phyloP scores from a whole-genome alignment of 2,888 invertebrate genomes.

The Lasioglossum figueresi region DNA sequence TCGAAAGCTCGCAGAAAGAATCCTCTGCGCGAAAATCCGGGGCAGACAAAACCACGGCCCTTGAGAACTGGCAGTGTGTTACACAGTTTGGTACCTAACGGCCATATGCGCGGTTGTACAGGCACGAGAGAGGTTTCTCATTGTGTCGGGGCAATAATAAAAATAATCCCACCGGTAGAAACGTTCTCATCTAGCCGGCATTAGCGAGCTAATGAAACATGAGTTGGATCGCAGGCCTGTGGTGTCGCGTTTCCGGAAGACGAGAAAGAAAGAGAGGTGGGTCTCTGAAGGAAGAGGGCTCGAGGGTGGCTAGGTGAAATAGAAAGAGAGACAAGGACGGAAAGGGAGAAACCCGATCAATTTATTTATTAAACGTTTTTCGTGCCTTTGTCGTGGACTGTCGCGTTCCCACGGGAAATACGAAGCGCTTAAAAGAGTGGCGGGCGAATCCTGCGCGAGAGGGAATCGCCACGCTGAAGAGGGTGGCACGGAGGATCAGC shows the following conservation, averaged over 20 bases:
- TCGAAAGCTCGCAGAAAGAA: conserved; percentile 44
- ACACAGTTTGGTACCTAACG: conserved; percentile 19
- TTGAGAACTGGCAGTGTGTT: conserved; percentile 41
- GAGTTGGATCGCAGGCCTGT: conserved; percentile 69
- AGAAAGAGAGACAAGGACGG: conserved; percentile 8
- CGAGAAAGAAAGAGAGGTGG: neutral
- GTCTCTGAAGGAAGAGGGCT: neutral
- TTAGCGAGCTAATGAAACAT: conserved; percentile 72
- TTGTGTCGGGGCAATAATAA: conserved; percentile 57
- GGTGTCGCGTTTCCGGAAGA: conserved; percentile 77
- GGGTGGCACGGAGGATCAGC: conserved; percentile 53
- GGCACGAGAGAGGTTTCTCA: conserved; percentile 18
- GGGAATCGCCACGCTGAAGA: conserved; percentile 42
- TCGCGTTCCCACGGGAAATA: conserved; percentile 78
- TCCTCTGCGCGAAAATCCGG: conserved; percentile 60
- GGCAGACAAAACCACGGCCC: conserved; percentile 2
- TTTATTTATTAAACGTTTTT: conserved; percentile 79
- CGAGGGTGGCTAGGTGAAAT: neutral
- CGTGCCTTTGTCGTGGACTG: conserved; percentile 72
- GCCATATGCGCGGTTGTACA: conserved; percentile 41
- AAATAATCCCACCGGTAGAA: conserved; percentile 56
- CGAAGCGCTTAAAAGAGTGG: conserved; percentile 74
- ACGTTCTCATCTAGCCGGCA: conserved; percentile 59
- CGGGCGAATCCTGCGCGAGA: conserved; percentile 42
- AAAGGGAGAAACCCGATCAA: conserved; percentile 76